These are phyloP conservation scores for Microctonus brassicae DNA, from an alignment of 2,888 invertebrate species.

Conservation along the genomic window DNA sequence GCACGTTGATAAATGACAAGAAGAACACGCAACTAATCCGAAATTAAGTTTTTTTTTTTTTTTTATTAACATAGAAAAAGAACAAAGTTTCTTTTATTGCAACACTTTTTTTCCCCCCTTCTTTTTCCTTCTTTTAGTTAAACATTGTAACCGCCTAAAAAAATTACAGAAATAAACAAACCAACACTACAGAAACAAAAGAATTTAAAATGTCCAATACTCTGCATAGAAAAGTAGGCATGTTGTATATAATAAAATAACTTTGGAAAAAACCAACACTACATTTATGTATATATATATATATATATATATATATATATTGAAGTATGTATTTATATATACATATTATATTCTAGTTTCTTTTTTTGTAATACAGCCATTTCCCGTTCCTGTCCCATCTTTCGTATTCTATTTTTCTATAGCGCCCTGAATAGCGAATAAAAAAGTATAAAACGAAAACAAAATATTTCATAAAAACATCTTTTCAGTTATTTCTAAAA, in stretches of 20 bases:
- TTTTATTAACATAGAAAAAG: conserved; percentile 2
- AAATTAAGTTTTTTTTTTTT: conserved; percentile 21
- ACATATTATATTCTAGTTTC: not conserved
- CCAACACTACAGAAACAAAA: conserved; percentile 22
- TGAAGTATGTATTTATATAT: not conserved
- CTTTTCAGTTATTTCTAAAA: not conserved
- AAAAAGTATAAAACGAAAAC: conserved; percentile 21
- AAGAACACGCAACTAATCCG: conserved; percentile 22
- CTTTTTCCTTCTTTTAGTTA: not conserved
- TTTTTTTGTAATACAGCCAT: conserved; percentile 1
- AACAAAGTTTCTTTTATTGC: not conserved
- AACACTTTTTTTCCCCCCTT: not conserved
- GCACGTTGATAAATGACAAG: conserved; percentile 22
- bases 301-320: not conserved
- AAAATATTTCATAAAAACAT: conserved; percentile 10
- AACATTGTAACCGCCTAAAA: not conserved
- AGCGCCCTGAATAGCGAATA: not conserved
- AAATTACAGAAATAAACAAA: not conserved
- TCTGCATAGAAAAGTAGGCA: conserved; percentile 44
- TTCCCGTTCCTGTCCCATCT: not conserved
- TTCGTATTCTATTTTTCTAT: not conserved
- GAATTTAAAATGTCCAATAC: conserved; percentile 36
- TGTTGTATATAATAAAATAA: conserved; percentile 48
- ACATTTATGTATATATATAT: not conserved
- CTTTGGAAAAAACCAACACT: conserved; percentile 35